Percentiles rank a stretch among this genome's conserved stretches.
phyloP scores from a whole-genome alignment of 2,797 vertebrate species.

The Megaceryle alcyon region DNA sequence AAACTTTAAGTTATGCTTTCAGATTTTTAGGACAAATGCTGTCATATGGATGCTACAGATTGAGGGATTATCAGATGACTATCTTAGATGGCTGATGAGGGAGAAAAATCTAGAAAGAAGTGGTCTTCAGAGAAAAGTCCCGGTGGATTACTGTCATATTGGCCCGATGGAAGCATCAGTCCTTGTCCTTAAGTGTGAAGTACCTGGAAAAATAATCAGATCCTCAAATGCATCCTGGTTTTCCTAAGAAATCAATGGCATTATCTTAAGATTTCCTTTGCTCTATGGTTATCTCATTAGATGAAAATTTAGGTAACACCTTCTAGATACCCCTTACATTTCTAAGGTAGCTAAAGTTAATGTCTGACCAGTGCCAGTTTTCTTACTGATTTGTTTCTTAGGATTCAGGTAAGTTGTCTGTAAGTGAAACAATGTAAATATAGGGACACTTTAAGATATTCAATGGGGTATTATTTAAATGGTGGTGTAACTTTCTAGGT shows the following conservation, averaged over 20 bases:
- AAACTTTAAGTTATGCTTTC: not conserved
- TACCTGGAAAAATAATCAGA: not conserved
- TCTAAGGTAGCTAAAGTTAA: not conserved
- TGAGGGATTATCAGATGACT: not conserved
- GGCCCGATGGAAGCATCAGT: slow-evolving; percentile 25
- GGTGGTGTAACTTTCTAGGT: not conserved
- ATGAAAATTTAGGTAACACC: not conserved
- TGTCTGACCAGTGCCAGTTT: not conserved
- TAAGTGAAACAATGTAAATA: not conserved
- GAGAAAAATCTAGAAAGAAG: slow-evolving; percentile 21
- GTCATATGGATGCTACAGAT: not conserved
- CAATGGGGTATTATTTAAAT: not conserved
- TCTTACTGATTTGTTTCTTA: not conserved
- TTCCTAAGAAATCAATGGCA: not conserved
- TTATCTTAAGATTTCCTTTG: not conserved
- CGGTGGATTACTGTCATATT: not conserved
- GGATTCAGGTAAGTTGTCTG: not conserved
- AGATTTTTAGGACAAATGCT: slow-evolving; percentile 13
- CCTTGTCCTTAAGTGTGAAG: not conserved
- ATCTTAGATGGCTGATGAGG: slow-evolving; percentile 34
- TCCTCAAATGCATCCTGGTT: not conserved
- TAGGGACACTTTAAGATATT: not conserved
- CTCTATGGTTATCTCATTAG: not conserved
- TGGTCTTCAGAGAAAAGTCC: slow-evolving; percentile 37
- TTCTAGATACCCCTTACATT: not conserved